Conservation (phyloP, 2,797 vertebrate genomes). For the Tapera naevia region DNA sequence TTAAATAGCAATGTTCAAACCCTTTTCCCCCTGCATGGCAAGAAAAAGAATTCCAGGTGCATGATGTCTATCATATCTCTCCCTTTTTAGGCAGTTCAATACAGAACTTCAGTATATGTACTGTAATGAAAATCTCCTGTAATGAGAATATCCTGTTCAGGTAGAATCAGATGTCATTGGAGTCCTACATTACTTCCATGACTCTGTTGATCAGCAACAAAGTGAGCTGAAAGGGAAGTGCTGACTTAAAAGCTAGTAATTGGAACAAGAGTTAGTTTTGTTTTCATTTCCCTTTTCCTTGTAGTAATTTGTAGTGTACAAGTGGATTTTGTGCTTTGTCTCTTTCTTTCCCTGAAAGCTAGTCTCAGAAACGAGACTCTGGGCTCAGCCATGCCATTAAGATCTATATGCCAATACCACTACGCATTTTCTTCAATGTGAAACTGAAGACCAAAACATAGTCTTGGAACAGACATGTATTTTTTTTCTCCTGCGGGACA, state of each 20-base stretch:
- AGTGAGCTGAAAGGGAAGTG: conserved; percentile 22
- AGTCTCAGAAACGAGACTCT: neutral
- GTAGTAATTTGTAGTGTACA: neutral
- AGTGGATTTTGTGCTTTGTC: neutral
- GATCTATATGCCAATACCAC: neutral
- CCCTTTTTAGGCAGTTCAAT: neutral
- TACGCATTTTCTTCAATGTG: neutral
- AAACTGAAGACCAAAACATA: neutral
- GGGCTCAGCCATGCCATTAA: neutral
- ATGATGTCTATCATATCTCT: neutral
- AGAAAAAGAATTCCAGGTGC: neutral
- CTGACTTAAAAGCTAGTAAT: neutral
- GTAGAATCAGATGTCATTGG: neutral
- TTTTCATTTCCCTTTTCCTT: neutral
- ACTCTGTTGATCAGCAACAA: neutral
- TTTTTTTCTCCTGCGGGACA: neutral
- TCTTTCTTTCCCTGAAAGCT: neutral
- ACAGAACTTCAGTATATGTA: neutral
- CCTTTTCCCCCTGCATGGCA: neutral
- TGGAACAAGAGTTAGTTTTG: neutral
- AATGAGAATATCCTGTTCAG: neutral
- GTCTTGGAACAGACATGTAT: neutral
- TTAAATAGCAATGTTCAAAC: neutral
- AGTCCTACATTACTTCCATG: neutral
- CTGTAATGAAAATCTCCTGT: neutral